Base-by-base conservation (phyloP, 2,888 invertebrate genomes). In the Epirrhoe alternata region DNA sequence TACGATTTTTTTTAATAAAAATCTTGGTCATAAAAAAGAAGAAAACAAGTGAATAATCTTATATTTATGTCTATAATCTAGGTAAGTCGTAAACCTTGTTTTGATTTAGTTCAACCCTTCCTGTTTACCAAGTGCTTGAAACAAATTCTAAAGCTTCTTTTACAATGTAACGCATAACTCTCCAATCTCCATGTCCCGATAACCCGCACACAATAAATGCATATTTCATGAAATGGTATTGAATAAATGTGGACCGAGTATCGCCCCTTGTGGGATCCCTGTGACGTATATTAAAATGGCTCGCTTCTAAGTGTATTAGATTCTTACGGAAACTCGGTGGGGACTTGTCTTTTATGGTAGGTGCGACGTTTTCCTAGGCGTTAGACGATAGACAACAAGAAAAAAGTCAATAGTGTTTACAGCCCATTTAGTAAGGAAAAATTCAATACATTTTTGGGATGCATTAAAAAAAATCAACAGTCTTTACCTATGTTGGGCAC, bases 181-280 rank as follows among this genome's bases (percentile, higher is more conserved):
- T 69, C 63, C 67, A 62, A 50, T 53, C 53, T 69, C 63, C 67
- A 66, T 35, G 69, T 66, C 66, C 70, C 68, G 78, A 69, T 78
- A 77, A 81, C 57, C 58, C 57, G 51, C 64, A 56, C 64, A 66
- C 81, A 83, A 85, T 84, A 85, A 84, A 89, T 89, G 88, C 83
- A 89, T 89, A 86, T 89, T 90, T 89, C 89, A 90, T 90, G 88
- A 86, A 87, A 81, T 79, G 74, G 83, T 82, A 87, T 87, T 87
- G 89, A 89, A 87, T 89, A 88, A 85, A 87, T 70, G 85, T 74
- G 73, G 60, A 69, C 70, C 71, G 68, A 73, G 66, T 66, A 61
- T 70, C 68, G 70, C 58, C 68, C 66, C 66, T 63, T 70, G 66
- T 53, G 66, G 66, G 53, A 69, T 62, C 65, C 69, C 66, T 51